A percentile compares a stretch with the other conserved stretches of the same genome.
Conservation (phyloP, 2,888 invertebrate genomes). For the Cylloceria caligata region DNA sequence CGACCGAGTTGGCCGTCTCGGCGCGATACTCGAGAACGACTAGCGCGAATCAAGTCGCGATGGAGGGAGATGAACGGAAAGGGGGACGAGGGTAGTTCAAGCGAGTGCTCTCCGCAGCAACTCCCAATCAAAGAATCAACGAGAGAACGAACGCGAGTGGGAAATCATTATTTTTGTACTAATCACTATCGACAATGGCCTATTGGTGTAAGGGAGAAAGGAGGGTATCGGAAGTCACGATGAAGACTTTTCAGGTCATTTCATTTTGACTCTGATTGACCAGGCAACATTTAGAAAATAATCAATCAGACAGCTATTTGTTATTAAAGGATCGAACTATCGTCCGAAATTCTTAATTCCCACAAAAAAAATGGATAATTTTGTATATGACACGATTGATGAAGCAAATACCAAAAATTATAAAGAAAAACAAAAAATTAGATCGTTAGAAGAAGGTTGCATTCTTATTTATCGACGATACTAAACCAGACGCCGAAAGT, state of each 20-base stretch:
- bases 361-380: no score
- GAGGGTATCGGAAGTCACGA: slow-evolving; percentile 59
- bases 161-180: slow-evolving; percentile 76
- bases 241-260: slow-evolving; percentile 38
- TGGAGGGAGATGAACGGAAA: not conserved
- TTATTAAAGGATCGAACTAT: no score
- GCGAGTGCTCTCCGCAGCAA: slow-evolving; percentile 53
- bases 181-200: slow-evolving; percentile 69
- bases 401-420: not conserved
- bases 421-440: not conserved
- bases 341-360: no score
- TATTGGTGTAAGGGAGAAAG: no score
- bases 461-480: slow-evolving; percentile 3
- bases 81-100: slow-evolving; percentile 39
- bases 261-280: slow-evolving; percentile 16
- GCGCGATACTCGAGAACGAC: slow-evolving; percentile 43
- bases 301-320: not conserved
- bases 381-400: not conserved
- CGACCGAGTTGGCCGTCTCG: slow-evolving; percentile 63
- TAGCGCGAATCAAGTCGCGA: slow-evolving; percentile 12
- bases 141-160: slow-evolving; percentile 51
- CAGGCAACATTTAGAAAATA: not conserved
- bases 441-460: not conserved
- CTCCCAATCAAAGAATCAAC: slow-evolving; percentile 68
- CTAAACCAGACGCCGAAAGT: slow-evolving; percentile 19